Evolutionary conservation across 1,140 invertebrate species (phyloP).

Genomic region (Tetragonula clypearis): DNA sequence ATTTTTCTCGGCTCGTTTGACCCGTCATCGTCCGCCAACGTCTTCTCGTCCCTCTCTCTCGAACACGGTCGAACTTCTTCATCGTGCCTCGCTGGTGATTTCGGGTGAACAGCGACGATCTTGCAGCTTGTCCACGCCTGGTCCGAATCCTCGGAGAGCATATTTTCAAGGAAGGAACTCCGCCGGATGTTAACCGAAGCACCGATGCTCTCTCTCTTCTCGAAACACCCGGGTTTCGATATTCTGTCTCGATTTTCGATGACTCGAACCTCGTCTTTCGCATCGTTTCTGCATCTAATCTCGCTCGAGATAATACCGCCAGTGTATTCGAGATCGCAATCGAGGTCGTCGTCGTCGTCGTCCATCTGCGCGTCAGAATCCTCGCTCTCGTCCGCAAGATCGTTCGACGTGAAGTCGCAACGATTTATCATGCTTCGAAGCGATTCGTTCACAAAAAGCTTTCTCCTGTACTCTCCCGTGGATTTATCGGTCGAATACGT

Average conservation of each 20-base stretch:
- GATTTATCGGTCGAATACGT: background rate
- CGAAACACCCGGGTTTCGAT: background rate
- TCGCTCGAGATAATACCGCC: too few species aligned
- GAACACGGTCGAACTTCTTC: conserved; percentile 11
- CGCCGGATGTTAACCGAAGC: conserved; percentile 50
- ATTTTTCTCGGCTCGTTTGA: conserved; percentile 13
- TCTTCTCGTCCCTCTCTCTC: background rate
- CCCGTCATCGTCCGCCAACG: background rate
- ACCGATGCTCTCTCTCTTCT: background rate
- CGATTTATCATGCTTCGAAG: conserved; percentile 3
- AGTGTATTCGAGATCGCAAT: background rate
- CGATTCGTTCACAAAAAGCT: conserved; percentile 14
- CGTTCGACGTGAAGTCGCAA: background rate
- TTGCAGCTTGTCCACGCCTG: conserved; percentile 36
- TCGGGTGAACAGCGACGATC: conserved; percentile 63
- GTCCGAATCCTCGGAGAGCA: conserved; percentile 64
- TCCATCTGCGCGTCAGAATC: background rate
- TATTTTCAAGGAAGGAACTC: conserved; percentile 73
- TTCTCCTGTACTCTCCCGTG: background rate
- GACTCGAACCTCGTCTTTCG: background rate
- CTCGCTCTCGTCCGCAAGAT: background rate
- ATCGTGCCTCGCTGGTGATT: background rate
- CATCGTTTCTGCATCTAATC: too few species aligned
- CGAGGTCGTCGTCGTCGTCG: too few species aligned
- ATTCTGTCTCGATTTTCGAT: background rate